These are phyloP conservation scores for Brachionus sp. DNA, from an alignment of 1,140 invertebrate species.

Conservation along the genomic window DNA sequence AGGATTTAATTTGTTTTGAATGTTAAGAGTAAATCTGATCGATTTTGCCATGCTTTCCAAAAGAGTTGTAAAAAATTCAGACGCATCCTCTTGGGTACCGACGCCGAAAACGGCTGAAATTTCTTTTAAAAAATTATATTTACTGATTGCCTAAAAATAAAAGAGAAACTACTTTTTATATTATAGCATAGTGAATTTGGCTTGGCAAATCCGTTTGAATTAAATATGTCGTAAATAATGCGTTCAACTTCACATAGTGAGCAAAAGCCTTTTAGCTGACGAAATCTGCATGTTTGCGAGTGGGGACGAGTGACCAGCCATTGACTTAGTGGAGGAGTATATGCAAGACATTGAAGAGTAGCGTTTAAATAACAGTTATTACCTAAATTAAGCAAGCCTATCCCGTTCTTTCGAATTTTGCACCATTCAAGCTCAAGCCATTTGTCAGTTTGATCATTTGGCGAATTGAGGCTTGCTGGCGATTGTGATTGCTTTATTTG, in stretches of 20 bases:
- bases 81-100: conserved; percentile 38
- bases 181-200: conserved; percentile 16
- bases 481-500: background rate
- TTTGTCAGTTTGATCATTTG: background rate
- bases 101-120: conserved; percentile 16
- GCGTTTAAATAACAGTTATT: conserved; percentile 95
- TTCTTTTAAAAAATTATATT: background rate
- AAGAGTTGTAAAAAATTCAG: conserved; percentile 25
- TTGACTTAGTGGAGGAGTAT: conserved; percentile 61
- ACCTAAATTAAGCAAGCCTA: conserved; percentile 86
- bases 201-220: conserved; percentile 16
- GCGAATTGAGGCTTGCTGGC: background rate
- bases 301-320: conserved; percentile 25
- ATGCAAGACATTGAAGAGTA: conserved; percentile 70
- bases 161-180: background rate
- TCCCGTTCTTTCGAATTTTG: conserved; percentile 11
- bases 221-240: conserved; percentile 35
- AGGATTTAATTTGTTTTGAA: background rate
- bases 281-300: background rate
- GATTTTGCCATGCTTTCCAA: conserved; percentile 44
- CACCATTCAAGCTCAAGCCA: conserved; percentile 20
- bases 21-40: conserved; percentile 11
- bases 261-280: conserved; percentile 40
- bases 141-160: background rate
- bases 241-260: conserved; percentile 44